A percentile compares a stretch with the other conserved stretches of the same genome.
phyloP scores from a whole-genome alignment of 2,797 vertebrate genomes.

The Anguilla pacifica region DNA sequence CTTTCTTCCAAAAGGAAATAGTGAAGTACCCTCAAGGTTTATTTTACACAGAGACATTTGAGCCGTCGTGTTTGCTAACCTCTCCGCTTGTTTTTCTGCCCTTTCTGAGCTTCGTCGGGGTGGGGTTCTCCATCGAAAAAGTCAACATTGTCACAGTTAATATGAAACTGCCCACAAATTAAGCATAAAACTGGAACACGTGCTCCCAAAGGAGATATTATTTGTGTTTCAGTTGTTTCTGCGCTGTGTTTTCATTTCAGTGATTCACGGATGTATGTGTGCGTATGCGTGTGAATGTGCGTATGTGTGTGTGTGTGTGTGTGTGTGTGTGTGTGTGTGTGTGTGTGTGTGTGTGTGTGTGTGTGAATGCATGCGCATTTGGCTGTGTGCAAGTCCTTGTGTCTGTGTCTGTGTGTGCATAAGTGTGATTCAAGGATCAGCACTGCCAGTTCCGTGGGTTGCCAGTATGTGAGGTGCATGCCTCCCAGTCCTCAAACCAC shows the following conservation, averaged over 20 bases:
- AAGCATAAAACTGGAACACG: not conserved
- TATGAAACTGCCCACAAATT: conserved; percentile 8
- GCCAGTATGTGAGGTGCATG: conserved; percentile 51
- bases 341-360: not conserved
- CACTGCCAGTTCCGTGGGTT: conserved; percentile 26
- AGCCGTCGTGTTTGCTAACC: not conserved
- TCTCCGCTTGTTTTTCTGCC: conserved; percentile 38
- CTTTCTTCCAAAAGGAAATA: conserved; percentile 3
- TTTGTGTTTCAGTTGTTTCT: conserved; percentile 21
- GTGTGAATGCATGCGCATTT: not conserved
- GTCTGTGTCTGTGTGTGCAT: conserved; percentile 4
- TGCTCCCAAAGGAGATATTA: conserved; percentile 17
- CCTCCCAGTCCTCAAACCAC: conserved; percentile 47
- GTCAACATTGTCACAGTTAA: conserved; percentile 29
- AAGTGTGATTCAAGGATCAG: not conserved
- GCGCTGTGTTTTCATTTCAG: not conserved
- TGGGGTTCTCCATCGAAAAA: conserved; percentile 36
- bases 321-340: not conserved
- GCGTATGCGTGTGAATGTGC: not conserved
- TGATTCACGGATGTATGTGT: not conserved
- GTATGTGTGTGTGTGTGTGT: not conserved
- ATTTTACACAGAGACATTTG: not conserved
- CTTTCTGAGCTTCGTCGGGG: conserved; percentile 32
- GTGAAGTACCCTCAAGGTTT: not conserved
- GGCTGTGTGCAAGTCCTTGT: not conserved